phyloP scores from a whole-genome alignment of 2,888 invertebrate genomes.

The Microchrysa polita region DNA sequence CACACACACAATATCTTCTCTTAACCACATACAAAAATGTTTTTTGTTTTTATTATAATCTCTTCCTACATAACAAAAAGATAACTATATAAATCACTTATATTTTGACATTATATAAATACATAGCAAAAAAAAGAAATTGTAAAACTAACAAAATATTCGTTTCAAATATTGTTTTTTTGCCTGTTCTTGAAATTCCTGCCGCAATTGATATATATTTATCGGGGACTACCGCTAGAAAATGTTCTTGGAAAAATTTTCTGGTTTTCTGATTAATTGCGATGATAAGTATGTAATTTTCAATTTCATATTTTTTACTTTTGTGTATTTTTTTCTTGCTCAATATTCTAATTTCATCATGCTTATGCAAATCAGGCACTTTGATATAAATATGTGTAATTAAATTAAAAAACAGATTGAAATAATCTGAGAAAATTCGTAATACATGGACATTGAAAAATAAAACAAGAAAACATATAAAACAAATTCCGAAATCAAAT shows the following conservation, averaged over 20 bases:
- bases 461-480: slow-evolving; percentile 18
- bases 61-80: slow-evolving; percentile 23
- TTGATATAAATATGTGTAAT: slow-evolving; percentile 43
- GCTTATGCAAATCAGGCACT: slow-evolving; percentile 50
- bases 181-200: slow-evolving; percentile 22
- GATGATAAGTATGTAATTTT: neutral
- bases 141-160: slow-evolving; percentile 35
- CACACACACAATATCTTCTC: slow-evolving; percentile 18
- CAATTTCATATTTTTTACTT: neutral
- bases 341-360: slow-evolving; percentile 9
- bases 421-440: slow-evolving; percentile 21
- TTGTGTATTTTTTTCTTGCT: slow-evolving; percentile 10
- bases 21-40: slow-evolving; percentile 16
- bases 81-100: slow-evolving; percentile 9
- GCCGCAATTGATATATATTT: neutral
- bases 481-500: slow-evolving; percentile 30
- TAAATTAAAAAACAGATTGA: slow-evolving; percentile 32
- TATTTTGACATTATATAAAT: slow-evolving; percentile 20
- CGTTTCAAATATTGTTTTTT: slow-evolving; percentile 22
- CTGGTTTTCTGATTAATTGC: neutral
- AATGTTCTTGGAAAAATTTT: too few species aligned
- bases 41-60: slow-evolving; percentile 33
- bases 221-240: too few species aligned
- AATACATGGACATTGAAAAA: slow-evolving; percentile 3
- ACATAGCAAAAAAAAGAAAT: slow-evolving; percentile 14